phyloP scores from a whole-genome alignment of 2,888 invertebrate genomes.

The Anaspis maculata region DNA sequence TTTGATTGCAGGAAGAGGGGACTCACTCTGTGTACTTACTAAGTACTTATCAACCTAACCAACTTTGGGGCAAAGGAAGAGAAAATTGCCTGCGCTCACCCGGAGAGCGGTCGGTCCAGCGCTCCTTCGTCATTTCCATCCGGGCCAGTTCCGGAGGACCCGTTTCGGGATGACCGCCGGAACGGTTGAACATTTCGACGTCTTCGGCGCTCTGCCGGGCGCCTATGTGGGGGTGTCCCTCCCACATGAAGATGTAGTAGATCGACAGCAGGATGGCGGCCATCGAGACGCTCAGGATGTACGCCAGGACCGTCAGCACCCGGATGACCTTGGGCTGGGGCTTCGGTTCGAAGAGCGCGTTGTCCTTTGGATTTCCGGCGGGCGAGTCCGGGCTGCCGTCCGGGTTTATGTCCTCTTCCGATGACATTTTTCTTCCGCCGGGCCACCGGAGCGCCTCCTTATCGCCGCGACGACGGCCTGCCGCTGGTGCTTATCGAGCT shows the following conservation, averaged over 20 bases:
- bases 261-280: slow-evolving; percentile 73
- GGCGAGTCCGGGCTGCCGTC: slow-evolving; percentile 11
- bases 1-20: too few relatives aligned
- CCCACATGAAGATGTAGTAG: slow-evolving; percentile 78
- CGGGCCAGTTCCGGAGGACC: too few relatives aligned
- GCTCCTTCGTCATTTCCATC: too few relatives aligned
- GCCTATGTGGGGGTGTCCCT: slow-evolving; percentile 49
- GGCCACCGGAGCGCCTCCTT: not conserved
- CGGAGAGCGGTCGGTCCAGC: too few relatives aligned
- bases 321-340: slow-evolving; percentile 44
- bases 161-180: too few relatives aligned
- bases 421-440: slow-evolving; percentile 17
- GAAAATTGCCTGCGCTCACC: too few relatives aligned
- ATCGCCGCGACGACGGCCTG: too few relatives aligned
- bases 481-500: too few relatives aligned
- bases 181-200: too few relatives aligned
- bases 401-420: slow-evolving; percentile 20
- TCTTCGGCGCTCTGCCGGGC: slow-evolving; percentile 6
- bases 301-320: slow-evolving; percentile 70
- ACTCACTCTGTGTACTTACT: too few relatives aligned
- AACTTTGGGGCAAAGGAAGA: too few relatives aligned
- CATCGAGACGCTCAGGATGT: slow-evolving; percentile 77
- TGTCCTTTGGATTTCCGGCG: slow-evolving; percentile 15
- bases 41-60: too few relatives aligned
- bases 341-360: slow-evolving; percentile 27